Evolutionary conservation across 2,888 invertebrate species (phyloP).

Genomic region (Drosophila ezoana): DNA sequence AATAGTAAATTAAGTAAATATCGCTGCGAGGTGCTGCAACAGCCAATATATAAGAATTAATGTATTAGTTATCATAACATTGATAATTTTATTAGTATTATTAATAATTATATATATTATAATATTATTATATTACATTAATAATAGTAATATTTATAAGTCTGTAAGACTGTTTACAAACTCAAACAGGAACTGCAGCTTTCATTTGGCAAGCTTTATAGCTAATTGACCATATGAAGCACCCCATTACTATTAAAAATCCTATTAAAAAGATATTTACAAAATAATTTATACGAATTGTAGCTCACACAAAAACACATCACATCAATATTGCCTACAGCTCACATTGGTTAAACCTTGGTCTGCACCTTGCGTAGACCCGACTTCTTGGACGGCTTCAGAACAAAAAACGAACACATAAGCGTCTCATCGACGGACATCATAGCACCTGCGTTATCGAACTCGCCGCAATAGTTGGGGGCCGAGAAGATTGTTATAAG

Average conservation of each 20-base stretch:
- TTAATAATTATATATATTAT: no score
- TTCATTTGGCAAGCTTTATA: no score
- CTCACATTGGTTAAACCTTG: constrained; percentile 8
- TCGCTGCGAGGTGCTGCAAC: no score
- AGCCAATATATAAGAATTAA: no score
- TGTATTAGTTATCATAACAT: no score
- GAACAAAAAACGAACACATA: constrained; percentile 94
- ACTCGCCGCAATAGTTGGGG: constrained; percentile 93
- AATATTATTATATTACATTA: no score
- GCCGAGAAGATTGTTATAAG: constrained; percentile 94
- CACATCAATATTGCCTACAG: not conserved
- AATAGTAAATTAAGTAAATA: no score
- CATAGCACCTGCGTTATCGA: constrained; percentile 94
- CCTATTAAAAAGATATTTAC: not conserved
- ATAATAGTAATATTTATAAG: no score
- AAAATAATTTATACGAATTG: constrained; percentile 39
- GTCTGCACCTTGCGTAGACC: constrained; percentile 49
- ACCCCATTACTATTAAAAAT: not conserved
- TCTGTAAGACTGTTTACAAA: no score
- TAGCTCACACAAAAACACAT: constrained; percentile 6
- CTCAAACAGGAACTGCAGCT: no score
- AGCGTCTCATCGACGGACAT: constrained; percentile 98
- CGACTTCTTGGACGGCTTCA: constrained; percentile 53
- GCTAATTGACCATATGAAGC: no score
- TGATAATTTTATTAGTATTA: no score